These are phyloP conservation scores for Hafferia zeledoni DNA, from an alignment of 2,797 vertebrate genomes.

Conservation along the genomic window DNA sequence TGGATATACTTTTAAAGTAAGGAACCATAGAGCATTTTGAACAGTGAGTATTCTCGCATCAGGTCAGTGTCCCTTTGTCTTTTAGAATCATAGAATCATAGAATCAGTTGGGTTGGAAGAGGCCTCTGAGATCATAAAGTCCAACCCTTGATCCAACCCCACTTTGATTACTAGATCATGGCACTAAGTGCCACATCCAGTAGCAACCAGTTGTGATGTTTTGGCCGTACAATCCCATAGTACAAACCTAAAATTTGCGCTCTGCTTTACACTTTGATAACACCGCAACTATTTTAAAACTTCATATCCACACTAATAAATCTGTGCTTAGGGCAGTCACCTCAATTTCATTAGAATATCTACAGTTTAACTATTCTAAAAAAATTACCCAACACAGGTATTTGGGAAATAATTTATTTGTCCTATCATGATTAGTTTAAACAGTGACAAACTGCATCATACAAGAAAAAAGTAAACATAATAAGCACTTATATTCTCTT, in stretches of 20 bases:
- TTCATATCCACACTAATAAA: not conserved
- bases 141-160: no score
- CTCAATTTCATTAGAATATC: not conserved
- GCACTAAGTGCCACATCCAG: no score
- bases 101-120: no score
- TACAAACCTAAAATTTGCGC: not conserved
- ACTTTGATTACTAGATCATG: no score
- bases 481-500: not conserved
- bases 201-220: not conserved
- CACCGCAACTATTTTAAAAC: not conserved
- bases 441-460: not conserved
- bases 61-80: not conserved
- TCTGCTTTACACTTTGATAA: not conserved
- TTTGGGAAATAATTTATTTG: slow-evolving; percentile 9
- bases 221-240: not conserved
- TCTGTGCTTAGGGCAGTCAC: not conserved
- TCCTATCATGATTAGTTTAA: not conserved
- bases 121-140: no score
- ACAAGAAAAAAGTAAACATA: not conserved
- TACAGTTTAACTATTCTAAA: not conserved
- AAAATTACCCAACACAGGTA: not conserved
- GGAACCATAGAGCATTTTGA: not conserved
- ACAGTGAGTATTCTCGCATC: not conserved
- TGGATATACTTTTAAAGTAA: not conserved
- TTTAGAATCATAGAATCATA: not conserved